These are phyloP conservation scores for Delia radicum DNA, from an alignment of 1,140 invertebrate genomes.

Conservation along the genomic window DNA sequence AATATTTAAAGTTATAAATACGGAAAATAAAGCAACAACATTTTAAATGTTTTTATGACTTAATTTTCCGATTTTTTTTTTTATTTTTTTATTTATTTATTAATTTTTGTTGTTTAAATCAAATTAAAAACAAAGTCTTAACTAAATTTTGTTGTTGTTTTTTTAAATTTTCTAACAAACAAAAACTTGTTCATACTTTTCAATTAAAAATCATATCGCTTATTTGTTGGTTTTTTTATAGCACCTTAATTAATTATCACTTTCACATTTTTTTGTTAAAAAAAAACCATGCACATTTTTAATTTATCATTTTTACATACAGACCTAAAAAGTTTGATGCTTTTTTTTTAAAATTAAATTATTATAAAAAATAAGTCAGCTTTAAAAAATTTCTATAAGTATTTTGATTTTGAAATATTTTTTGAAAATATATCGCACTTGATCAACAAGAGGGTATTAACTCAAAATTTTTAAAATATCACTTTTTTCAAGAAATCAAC, in stretches of 20 bases:
- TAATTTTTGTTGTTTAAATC: no score
- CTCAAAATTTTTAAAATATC: no score
- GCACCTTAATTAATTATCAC: slow-evolving; percentile 4
- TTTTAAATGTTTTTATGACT: neutral
- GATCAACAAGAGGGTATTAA: no score
- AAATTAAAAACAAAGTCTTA: no score
- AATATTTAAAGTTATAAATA: neutral
- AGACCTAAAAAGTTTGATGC: neutral
- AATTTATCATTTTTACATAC: neutral
- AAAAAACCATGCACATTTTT: neutral
- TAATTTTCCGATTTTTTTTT: neutral
- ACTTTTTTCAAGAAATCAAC: no score
- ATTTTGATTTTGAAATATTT: neutral
- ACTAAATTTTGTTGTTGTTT: neutral
- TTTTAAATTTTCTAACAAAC: neutral
- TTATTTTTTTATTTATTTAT: neutral
- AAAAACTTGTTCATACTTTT: neutral
- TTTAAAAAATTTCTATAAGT: neutral
- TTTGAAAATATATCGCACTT: no score
- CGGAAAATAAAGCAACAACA: neutral
- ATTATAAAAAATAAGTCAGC: neutral
- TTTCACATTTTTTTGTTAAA: neutral
- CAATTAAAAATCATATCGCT: neutral
- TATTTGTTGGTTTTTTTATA: neutral
- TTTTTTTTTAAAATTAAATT: neutral